phyloP scores from a whole-genome alignment of 2,797 vertebrate genomes.

The Hippoglossus hippoglossus region DNA sequence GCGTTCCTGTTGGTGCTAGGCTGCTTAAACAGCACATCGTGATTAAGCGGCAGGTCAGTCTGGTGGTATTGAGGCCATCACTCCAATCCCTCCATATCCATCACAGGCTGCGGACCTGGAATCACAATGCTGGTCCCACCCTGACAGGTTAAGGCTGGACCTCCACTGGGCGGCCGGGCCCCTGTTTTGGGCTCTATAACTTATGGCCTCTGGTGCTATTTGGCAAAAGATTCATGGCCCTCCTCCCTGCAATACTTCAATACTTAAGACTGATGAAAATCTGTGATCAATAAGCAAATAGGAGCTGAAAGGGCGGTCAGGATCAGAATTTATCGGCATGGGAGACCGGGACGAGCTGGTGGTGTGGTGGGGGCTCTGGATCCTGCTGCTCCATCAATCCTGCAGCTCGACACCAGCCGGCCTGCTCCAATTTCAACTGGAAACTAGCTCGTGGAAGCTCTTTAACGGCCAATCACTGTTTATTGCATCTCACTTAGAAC shows the following conservation, averaged over 20 bases:
- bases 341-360: slow-evolving; percentile 28
- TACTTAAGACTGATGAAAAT: slow-evolving; percentile 81
- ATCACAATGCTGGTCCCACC: slow-evolving; percentile 63
- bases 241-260: slow-evolving; percentile 71
- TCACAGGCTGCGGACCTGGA: slow-evolving; percentile 62
- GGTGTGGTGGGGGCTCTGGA: slow-evolving; percentile 42
- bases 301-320: slow-evolving; percentile 63
- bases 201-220: slow-evolving; percentile 64
- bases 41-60: slow-evolving; percentile 72
- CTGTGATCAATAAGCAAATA: slow-evolving; percentile 82
- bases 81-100: slow-evolving; percentile 66
- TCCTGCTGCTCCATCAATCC: slow-evolving; percentile 64
- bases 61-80: slow-evolving; percentile 68
- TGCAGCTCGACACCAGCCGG: slow-evolving; percentile 41
- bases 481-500: slow-evolving; percentile 21
- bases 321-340: slow-evolving; percentile 64
- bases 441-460: slow-evolving; percentile 31
- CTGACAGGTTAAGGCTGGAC: slow-evolving; percentile 63
- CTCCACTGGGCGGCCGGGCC: slow-evolving; percentile 34
- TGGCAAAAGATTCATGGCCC: slow-evolving; percentile 72
- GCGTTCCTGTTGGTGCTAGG: slow-evolving; percentile 36
- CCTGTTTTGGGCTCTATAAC: slow-evolving; percentile 63
- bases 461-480: slow-evolving; percentile 44
- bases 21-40: slow-evolving; percentile 69
- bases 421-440: slow-evolving; percentile 32